Evolutionary conservation across 1,140 invertebrate genomes (phyloP).

Genomic region (Cecropterus lyciades): DNA sequence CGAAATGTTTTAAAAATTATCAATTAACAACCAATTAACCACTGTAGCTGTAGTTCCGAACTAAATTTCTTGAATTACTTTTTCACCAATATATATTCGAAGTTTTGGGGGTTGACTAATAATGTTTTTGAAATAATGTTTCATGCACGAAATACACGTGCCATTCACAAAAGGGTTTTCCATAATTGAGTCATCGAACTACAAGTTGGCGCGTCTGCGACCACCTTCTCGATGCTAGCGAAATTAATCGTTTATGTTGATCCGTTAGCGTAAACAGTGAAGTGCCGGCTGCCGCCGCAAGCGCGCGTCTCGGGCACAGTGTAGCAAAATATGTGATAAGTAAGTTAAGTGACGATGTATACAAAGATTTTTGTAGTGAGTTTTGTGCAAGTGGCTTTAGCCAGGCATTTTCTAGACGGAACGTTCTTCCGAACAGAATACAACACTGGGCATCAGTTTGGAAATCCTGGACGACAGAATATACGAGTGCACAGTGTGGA

Average conservation of each 20-base stretch:
- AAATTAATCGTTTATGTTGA: background rate
- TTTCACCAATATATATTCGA: too few relatives aligned
- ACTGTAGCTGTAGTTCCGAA: too few relatives aligned
- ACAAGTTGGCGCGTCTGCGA: conserved; percentile 3
- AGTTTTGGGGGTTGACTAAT: too few relatives aligned
- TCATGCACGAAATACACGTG: background rate
- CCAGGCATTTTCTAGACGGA: conserved; percentile 15
- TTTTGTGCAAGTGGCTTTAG: conserved; percentile 21
- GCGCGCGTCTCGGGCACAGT: conserved; percentile 14
- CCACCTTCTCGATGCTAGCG: conserved; percentile 9
- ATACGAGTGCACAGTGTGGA: background rate
- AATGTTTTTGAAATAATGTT: too few relatives aligned
- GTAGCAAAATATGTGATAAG: conserved; percentile 22
- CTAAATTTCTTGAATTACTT: too few relatives aligned
- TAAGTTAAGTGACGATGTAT: conserved; percentile 32
- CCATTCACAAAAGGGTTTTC: background rate
- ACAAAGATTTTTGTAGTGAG: conserved; percentile 30
- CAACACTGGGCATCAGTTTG: background rate
- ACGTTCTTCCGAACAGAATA: background rate
- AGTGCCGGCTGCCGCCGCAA: conserved; percentile 35
- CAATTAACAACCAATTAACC: too few relatives aligned
- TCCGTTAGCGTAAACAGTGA: conserved; percentile 40
- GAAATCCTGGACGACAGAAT: conserved; percentile 4
- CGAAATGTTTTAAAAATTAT: too few relatives aligned
- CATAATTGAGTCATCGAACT: conserved; percentile 1